Conservation (phyloP, 2,888 invertebrate species). For the Blastobasis adustella region DNA sequence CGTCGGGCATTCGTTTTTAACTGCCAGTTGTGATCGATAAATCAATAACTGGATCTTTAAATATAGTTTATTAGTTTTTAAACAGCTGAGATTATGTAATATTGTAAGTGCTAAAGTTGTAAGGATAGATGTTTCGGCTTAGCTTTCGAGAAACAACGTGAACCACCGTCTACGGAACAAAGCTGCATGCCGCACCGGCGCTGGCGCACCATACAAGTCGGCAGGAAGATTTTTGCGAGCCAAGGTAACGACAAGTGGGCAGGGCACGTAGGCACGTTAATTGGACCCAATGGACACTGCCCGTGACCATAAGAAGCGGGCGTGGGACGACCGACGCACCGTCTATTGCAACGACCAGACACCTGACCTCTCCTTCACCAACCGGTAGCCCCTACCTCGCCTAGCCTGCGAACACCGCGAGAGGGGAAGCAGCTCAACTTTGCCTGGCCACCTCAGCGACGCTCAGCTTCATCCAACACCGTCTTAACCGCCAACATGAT, state of each 20-base stretch:
- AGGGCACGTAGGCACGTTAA: conserved; percentile 69
- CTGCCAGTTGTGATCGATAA: too few species aligned
- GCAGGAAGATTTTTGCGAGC: conserved; percentile 57
- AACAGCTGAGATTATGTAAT: too few species aligned
- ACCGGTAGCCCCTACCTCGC: background rate
- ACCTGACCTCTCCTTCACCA: conserved; percentile 21
- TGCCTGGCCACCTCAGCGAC: conserved; percentile 15
- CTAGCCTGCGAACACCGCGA: conserved; percentile 2
- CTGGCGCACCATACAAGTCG: conserved; percentile 31
- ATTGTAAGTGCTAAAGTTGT: too few species aligned
- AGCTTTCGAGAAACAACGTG: too few species aligned
- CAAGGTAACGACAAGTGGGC: conserved; percentile 64
- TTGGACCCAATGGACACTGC: conserved; percentile 65
- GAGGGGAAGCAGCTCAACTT: conserved; percentile 28
- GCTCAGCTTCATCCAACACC: conserved; percentile 36
- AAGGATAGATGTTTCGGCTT: too few species aligned
- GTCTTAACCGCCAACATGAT: conserved; percentile 38
- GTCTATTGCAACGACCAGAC: conserved; percentile 44
- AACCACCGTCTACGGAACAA: too few species aligned
- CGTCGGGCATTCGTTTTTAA: too few species aligned
- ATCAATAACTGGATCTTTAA: too few species aligned
- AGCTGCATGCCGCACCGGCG: too few species aligned
- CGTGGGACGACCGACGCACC: conserved; percentile 63
- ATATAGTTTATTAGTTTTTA: too few species aligned
- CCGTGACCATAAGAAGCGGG: conserved; percentile 56